Conservation (phyloP, 1,140 invertebrate genomes). For the Paraescarpia echinospica region DNA sequence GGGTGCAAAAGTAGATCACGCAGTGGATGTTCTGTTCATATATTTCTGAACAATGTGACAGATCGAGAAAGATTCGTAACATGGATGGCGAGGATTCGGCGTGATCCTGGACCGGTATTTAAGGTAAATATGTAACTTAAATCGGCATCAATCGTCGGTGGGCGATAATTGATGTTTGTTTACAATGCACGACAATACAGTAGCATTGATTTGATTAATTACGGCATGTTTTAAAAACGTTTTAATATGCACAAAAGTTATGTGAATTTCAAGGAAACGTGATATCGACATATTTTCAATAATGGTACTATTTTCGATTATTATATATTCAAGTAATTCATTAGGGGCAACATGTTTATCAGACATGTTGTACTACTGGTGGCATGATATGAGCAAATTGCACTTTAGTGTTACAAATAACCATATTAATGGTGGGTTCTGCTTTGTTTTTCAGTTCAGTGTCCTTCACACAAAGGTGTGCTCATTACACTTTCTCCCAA, state of each 20-base stretch:
- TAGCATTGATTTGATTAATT: slow-evolving; percentile 10
- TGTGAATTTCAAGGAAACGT: too few species aligned
- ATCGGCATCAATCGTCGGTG: not conserved
- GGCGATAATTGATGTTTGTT: not conserved
- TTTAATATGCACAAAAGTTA: too few species aligned
- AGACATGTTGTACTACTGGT: not conserved
- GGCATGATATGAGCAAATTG: not conserved
- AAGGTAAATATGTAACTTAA: slow-evolving; percentile 17
- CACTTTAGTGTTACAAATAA: too few species aligned
- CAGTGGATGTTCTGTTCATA: not conserved
- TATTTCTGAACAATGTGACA: not conserved
- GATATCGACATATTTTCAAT: too few species aligned
- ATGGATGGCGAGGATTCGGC: not conserved
- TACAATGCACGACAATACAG: not conserved
- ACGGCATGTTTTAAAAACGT: too few species aligned
- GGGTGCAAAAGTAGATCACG: not conserved
- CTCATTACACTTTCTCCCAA: too few species aligned
- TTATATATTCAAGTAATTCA: too few species aligned
- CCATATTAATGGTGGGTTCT: not conserved
- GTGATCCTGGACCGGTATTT: slow-evolving; percentile 5
- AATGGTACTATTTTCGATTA: too few species aligned
- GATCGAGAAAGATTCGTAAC: not conserved
- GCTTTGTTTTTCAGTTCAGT: not conserved
- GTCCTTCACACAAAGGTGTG: not conserved
- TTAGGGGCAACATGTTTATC: not conserved